Conservation (phyloP, 2,113 vertebrate genomes). For the Neotragus pygmaeus region DNA sequence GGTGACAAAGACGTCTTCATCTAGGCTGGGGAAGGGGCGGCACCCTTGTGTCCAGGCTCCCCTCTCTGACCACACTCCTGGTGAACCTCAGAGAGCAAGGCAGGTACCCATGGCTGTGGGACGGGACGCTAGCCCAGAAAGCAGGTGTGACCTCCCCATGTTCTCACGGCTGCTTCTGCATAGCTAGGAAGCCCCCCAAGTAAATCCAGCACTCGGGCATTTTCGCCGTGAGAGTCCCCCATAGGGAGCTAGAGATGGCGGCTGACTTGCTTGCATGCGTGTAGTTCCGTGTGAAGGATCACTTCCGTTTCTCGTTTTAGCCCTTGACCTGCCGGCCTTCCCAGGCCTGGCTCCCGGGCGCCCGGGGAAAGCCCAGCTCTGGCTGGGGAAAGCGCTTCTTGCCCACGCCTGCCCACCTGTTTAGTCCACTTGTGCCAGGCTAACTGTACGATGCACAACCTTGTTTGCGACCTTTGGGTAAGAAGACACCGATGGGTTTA, state of each 20-base stretch:
- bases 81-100: neutral
- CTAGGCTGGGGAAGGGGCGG: neutral
- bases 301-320: neutral
- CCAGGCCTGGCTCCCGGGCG: neutral
- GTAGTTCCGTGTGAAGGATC: neutral
- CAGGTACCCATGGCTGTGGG: neutral
- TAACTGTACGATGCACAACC: neutral
- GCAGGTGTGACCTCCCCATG: neutral
- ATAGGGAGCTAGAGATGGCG: neutral
- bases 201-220: neutral
- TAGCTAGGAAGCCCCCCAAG: neutral
- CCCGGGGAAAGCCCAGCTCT: fast-evolving
- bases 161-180: neutral
- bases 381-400: neutral
- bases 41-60: neutral
- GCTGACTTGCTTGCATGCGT: neutral
- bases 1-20: neutral
- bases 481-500: neutral
- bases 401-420: neutral
- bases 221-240: fast-evolving
- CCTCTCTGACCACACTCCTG: neutral
- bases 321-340: neutral
- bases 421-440: neutral
- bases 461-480: neutral
- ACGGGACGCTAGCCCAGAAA: neutral